Base-by-base conservation (phyloP, 2,888 invertebrate species). In the Ichneumon xanthorius region DNA sequence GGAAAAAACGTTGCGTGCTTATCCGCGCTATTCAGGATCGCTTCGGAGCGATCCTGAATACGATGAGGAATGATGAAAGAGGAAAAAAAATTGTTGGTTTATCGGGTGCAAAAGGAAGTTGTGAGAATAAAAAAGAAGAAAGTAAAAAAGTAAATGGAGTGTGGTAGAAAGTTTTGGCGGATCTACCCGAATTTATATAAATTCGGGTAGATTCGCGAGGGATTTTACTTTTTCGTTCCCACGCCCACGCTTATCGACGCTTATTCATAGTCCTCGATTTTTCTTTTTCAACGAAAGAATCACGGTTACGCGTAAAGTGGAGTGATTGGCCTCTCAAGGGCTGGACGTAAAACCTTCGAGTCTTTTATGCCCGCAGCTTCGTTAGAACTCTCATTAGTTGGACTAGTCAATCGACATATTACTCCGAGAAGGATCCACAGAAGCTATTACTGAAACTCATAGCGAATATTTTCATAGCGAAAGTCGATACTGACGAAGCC, bases 191-290 rank as follows among this genome's bases (percentile, higher is more conserved):
- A 26, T 26, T 26, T 61, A 53, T 71, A 50, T 45, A 48, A 26
- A 14, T 45, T 22, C 19, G 2, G 2, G 26, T n/a, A 11, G 1
- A 45, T 45, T 50, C 58, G 61, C 9, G 19, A 50, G 30, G 67
- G 71, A 77, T 72, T 77, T 65, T 14, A 65, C 55, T 30, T 55
- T 65, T 63, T 72, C 50, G 55, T 50, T 50, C 6, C 22, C 11
- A 6, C 30, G 14, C 5, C 16, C 61, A 33, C 61, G 6, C 26
- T 58, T 14, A 30, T 61, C 61, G 26, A 61, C 11, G 26, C 48
- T 45, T 68, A 45, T 45, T 48, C 30, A 48, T 48, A 26, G 48
- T 2, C 26, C 14, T 22, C 68, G 48, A 26, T 40, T 48, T 37
- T 68, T 22, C 14, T 11, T 48, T 22, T 19, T 19, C 48, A 0